Conservation (phyloP, 2,113 vertebrate species). For the Centrocercus urophasianus region DNA sequence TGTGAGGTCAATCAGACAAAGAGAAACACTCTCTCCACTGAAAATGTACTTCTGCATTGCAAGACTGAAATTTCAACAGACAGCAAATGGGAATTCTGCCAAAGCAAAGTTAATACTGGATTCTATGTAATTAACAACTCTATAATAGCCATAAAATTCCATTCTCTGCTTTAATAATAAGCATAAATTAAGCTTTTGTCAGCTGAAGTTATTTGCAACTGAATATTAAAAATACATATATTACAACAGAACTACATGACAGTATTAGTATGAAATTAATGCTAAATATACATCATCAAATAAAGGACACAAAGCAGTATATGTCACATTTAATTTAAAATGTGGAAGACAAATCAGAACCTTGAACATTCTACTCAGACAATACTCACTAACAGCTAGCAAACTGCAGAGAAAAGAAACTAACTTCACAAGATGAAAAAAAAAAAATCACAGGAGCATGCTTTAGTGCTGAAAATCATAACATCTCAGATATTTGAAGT, state of each 20-base stretch:
- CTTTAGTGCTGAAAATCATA: slow-evolving; percentile 17
- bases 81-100: not conserved
- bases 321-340: slow-evolving; percentile 25
- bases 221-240: not conserved
- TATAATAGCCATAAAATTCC: not conserved
- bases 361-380: not conserved
- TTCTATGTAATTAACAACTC: not conserved
- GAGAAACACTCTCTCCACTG: not conserved
- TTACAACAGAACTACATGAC: not conserved
- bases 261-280: not conserved
- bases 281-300: not conserved
- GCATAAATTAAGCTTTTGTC: not conserved
- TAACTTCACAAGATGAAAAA: slow-evolving; percentile 15
- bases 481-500: not conserved
- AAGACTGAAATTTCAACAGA: not conserved
- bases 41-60: not conserved
- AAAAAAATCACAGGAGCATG: not conserved
- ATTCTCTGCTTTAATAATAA: not conserved
- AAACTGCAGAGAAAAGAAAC: slow-evolving; percentile 18
- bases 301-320: not conserved
- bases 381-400: not conserved
- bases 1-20: not conserved
- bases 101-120: not conserved
- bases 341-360: not conserved
- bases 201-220: not conserved